phyloP scores from a whole-genome alignment of 2,113 vertebrate species.

The Alexandromys fortis region DNA sequence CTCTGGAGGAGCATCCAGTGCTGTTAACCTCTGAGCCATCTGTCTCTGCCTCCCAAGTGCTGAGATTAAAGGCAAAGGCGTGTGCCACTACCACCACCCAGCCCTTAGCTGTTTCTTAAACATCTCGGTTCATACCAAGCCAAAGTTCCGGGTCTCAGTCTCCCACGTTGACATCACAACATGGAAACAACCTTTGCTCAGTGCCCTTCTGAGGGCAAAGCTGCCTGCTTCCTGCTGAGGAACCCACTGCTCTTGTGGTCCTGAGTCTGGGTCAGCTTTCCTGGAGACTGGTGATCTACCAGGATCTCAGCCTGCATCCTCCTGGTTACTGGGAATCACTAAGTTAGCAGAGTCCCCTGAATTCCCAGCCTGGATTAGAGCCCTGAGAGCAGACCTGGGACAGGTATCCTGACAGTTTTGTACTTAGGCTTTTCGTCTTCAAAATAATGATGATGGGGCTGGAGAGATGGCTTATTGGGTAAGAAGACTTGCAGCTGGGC shows the following conservation, averaged over 20 bases:
- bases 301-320: not conserved
- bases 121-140: not conserved
- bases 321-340: not conserved
- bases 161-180: not conserved
- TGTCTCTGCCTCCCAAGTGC: too few species aligned
- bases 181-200: not conserved
- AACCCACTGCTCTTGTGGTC: not conserved
- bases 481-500: not conserved
- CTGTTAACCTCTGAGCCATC: too few species aligned
- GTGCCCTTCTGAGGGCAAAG: not conserved
- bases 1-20: too few species aligned
- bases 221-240: not conserved
- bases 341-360: not conserved
- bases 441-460: not conserved
- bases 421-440: not conserved
- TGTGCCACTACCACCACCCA: too few species aligned
- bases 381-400: not conserved
- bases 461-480: not conserved
- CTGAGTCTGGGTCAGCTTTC: not conserved
- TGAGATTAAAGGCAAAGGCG: too few species aligned
- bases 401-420: not conserved
- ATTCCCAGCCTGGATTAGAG: not conserved
- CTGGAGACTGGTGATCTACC: not conserved
- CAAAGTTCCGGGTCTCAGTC: not conserved
- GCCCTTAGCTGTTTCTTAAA: not conserved